Base-by-base conservation (phyloP, 2,888 invertebrate species). In the Zygogramma bicolorata region DNA sequence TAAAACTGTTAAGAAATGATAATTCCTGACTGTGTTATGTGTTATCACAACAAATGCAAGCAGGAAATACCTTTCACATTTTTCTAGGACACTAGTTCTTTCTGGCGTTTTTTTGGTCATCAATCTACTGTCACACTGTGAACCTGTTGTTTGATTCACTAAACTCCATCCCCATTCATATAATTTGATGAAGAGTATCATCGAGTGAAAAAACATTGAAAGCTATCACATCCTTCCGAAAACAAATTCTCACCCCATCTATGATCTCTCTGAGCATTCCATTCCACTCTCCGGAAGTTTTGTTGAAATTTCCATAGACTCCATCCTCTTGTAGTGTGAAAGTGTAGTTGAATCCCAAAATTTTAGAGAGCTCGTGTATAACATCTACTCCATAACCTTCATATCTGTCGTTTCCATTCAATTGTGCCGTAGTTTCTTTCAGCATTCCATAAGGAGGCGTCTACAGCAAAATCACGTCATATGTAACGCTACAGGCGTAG, bases 341-440 rank as follows among this genome's bases (percentile, higher is more conserved):
- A 0, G 93, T 93, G 83, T 94, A 97, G 81, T 93, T 94, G 86
- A 97, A 97, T 46, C 93, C 93, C 20, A 95, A 89, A 82, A 93
- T 90, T 83, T 91, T 89, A 10, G 95, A 90, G 57, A 98, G 88
- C 84, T 95, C 94, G 38, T 93, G 90, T 68, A 98, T 93, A 15
- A 98, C 88, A 84, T 98, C 97, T 65, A 97, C 93, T 31, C 95
- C 95, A 83, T 95, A 97, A 5, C 96, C 96, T 87, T 96, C 96
- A 83, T 91, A 97, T 18, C 93, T 91, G 75, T 94, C 94, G 82
- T 97, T 97, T 1, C 96, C 96, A 61, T 89, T 90, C 67, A 95
- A 88, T 75, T 86, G 87, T 0, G 84, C 87, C 15, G 92, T 85
- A 0, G 93, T 92, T 81, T 94, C 91, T 84, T 93, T 96, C 15